These are phyloP conservation scores for Dromaius novaehollandiae DNA, from an alignment of 2,113 vertebrate genomes.

Conservation along the genomic window DNA sequence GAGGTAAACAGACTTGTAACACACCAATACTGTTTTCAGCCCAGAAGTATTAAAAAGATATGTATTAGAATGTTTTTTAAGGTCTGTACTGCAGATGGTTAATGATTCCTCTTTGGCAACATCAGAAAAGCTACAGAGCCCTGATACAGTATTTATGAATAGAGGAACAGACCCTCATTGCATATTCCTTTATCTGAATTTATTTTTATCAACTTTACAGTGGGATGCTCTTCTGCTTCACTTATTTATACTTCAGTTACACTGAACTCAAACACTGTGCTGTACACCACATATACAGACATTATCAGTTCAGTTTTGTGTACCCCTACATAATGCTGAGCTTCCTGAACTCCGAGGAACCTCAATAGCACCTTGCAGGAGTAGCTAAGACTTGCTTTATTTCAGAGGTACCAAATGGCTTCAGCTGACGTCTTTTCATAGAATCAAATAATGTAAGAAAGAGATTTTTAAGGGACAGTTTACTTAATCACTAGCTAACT, in stretches of 20 bases:
- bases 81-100: neutral
- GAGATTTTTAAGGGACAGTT: neutral
- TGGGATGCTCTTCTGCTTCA: neutral
- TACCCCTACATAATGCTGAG: neutral
- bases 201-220: neutral
- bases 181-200: neutral
- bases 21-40: neutral
- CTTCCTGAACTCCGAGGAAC: neutral
- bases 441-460: neutral
- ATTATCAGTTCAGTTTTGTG: neutral
- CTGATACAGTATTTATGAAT: neutral
- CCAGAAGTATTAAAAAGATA: neutral
- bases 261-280: neutral
- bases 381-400: neutral
- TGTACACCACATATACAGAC: neutral
- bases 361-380: accelerated
- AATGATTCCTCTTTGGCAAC: neutral
- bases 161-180: neutral
- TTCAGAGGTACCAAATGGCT: neutral
- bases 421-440: neutral
- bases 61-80: neutral
- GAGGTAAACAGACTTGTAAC: neutral
- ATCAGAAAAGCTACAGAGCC: neutral
- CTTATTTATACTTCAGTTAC: neutral
- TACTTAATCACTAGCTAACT: neutral